Conservation (phyloP, 1,140 invertebrate genomes). For the fruit fly (Drosophila melanogaster) region DNA sequence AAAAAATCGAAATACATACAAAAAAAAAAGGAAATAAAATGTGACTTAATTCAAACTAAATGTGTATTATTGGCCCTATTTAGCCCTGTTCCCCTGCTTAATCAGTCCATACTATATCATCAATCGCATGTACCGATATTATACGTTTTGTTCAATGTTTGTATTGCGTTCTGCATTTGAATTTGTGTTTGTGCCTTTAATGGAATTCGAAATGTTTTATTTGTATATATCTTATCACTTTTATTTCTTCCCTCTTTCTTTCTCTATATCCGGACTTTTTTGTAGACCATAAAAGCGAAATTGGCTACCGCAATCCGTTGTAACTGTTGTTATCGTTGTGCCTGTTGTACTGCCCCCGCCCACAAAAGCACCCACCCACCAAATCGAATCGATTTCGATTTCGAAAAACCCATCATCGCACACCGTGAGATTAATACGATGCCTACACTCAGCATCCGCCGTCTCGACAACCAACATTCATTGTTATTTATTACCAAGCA, state of each 20-base stretch:
- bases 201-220: slow-evolving; percentile 32
- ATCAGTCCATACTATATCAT: slow-evolving; percentile 21
- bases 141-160: slow-evolving; percentile 39
- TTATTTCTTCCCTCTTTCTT: slow-evolving; percentile 44
- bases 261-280: slow-evolving; percentile 53
- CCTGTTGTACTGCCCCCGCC: slow-evolving; percentile 54
- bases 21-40: slow-evolving; percentile 60
- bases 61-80: slow-evolving; percentile 67
- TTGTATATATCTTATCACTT: slow-evolving; percentile 44
- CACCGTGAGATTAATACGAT: slow-evolving; percentile 17
- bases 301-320: slow-evolving; percentile 64
- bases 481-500: slow-evolving; percentile 74
- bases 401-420: slow-evolving; percentile 37
- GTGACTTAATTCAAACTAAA: slow-evolving; percentile 62
- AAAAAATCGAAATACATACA: slow-evolving; percentile 35
- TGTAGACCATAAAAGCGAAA: slow-evolving; percentile 78
- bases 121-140: slow-evolving; percentile 49
- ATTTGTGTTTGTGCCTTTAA: slow-evolving; percentile 48
- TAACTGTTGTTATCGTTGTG: slow-evolving; percentile 69
- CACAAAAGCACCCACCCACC: slow-evolving; percentile 41
- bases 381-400: slow-evolving; percentile 45
- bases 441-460: slow-evolving; percentile 44
- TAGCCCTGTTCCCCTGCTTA: slow-evolving; percentile 19
- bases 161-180: slow-evolving; percentile 33
- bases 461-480: slow-evolving; percentile 66